A percentile compares a stretch with the other conserved stretches of the same genome.
Evolutionary conservation across 2,113 vertebrate species (phyloP).

Genomic region (Tachysurus vachellii): DNA sequence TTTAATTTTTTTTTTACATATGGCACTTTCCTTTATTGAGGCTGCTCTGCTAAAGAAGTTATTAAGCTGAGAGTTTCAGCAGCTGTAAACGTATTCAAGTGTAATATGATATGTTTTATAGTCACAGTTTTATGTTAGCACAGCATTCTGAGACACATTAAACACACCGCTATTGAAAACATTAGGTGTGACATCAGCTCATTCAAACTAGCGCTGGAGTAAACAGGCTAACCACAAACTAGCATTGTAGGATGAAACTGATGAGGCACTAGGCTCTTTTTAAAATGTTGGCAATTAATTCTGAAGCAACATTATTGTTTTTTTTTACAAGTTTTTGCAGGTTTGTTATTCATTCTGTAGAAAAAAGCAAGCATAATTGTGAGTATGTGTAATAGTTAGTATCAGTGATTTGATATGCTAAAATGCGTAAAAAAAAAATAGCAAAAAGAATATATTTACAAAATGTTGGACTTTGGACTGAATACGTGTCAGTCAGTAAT

Average conservation of each 20-base stretch:
- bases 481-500: not conserved
- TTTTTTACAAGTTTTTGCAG: not conserved
- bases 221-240: conserved; percentile 20
- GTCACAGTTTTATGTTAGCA: not conserved
- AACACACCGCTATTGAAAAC: conserved; percentile 7
- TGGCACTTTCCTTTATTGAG: not conserved
- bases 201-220: not conserved
- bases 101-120: conserved; percentile 13
- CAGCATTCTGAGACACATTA: conserved; percentile 11
- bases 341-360: not conserved
- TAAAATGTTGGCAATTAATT: not conserved
- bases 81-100: conserved; percentile 22
- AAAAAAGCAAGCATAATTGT: not conserved
- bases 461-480: not conserved
- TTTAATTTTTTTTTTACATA: not conserved
- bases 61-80: conserved; percentile 20
- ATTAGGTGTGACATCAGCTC: not conserved
- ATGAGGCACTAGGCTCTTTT: not conserved
- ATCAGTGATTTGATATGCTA: not conserved
- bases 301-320: not conserved
- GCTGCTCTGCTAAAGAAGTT: conserved; percentile 4
- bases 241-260: not conserved
- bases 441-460: not conserved
- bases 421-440: not conserved
- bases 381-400: no score